Evolutionary conservation across 2,113 vertebrate species (phyloP).

Genomic region (Crypturellus undulatus): DNA sequence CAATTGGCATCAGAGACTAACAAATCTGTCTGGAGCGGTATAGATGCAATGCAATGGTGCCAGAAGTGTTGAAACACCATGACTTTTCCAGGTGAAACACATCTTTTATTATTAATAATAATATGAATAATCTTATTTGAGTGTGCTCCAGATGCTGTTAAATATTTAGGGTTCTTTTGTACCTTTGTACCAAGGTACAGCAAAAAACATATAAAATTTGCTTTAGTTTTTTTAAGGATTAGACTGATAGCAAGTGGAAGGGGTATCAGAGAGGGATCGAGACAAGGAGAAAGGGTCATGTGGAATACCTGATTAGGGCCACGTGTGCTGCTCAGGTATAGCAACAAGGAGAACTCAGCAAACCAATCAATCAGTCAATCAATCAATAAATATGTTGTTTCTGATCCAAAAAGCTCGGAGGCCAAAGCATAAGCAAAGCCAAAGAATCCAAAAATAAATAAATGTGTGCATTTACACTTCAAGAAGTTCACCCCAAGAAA

Average conservation of each 20-base stretch:
- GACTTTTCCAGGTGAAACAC: background rate
- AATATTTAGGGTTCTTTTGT: background rate
- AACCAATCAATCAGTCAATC: background rate
- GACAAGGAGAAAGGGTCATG: background rate
- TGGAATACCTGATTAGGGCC: background rate
- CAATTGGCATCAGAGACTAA: conserved; percentile 18
- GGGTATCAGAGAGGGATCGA: background rate
- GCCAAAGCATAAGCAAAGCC: background rate
- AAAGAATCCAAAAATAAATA: background rate
- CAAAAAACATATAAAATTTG: rapidly evolving
- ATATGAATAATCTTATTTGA: background rate
- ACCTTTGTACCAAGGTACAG: background rate
- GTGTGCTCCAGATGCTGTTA: background rate
- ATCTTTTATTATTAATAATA: background rate
- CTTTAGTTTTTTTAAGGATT: background rate
- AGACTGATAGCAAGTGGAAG: background rate
- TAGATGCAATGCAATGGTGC: background rate
- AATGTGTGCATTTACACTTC: background rate
- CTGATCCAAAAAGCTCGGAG: background rate
- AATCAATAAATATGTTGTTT: background rate
- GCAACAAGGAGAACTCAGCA: background rate
- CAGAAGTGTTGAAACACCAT: background rate
- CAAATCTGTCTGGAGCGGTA: background rate
- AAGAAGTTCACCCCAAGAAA: background rate
- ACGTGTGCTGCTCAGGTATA: background rate